Conservation (phyloP, 2,113 vertebrate genomes). For the Sturnira hondurensis region DNA sequence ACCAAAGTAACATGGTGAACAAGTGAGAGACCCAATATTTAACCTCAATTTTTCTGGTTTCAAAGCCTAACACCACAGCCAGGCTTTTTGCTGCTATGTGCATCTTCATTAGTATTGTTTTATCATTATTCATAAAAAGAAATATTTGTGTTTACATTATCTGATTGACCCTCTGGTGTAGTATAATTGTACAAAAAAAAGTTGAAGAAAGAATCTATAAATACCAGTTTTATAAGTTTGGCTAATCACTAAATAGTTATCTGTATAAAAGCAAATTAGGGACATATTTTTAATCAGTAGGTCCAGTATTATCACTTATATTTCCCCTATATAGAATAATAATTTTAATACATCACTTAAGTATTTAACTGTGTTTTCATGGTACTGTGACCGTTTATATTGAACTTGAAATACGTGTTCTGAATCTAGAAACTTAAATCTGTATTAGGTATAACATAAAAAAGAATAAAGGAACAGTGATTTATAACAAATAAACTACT, state of each 20-base stretch:
- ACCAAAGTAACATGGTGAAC: not conserved
- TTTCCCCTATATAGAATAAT: constrained; percentile 39
- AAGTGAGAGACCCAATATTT: not conserved
- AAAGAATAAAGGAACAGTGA: constrained; percentile 51
- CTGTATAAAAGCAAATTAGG: not conserved
- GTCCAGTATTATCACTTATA: not conserved
- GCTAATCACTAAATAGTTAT: not conserved
- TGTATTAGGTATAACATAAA: constrained; percentile 12
- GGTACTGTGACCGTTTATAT: constrained; percentile 1
- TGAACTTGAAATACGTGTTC: constrained; percentile 40
- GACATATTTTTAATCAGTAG: not conserved
- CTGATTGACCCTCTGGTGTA: not conserved
- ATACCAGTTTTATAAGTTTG: not conserved
- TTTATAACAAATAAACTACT: constrained; percentile 30
- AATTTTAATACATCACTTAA: constrained; percentile 7
- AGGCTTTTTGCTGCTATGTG: not conserved
- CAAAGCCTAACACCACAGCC: not conserved
- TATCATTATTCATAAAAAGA: not conserved
- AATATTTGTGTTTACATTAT: constrained; percentile 20
- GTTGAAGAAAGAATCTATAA: not conserved
- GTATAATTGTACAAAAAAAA: not conserved
- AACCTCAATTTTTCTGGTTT: not conserved
- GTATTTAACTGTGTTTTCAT: constrained; percentile 55
- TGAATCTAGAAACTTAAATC: constrained; percentile 23
- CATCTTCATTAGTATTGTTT: not conserved